Conservation (phyloP, 2,797 vertebrate species). For the Sebastes itinus region DNA sequence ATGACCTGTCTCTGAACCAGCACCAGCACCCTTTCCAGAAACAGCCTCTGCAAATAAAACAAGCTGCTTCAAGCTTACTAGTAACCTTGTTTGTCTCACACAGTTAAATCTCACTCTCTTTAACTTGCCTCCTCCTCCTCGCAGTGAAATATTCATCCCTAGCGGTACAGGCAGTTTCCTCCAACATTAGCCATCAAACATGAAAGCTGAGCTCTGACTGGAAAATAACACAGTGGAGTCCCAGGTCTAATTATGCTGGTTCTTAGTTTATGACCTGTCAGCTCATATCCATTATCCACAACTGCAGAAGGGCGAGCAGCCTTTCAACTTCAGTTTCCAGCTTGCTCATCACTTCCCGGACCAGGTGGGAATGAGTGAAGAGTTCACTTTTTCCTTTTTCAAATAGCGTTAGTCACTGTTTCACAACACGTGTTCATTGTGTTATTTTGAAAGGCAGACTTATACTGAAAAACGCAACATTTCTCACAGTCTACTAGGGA, state of each 20-base stretch:
- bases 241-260: constrained; percentile 72
- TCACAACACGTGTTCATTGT: background rate
- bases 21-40: constrained; percentile 19
- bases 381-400: constrained; percentile 53
- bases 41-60: constrained; percentile 34
- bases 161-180: constrained; percentile 49
- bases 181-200: constrained; percentile 51
- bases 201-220: constrained; percentile 72
- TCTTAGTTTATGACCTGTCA: constrained; percentile 73
- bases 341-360: constrained; percentile 61
- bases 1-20: constrained; percentile 56
- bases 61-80: constrained; percentile 27
- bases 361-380: constrained; percentile 72
- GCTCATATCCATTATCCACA: constrained; percentile 64
- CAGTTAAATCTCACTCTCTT: constrained; percentile 33
- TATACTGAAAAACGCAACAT: background rate
- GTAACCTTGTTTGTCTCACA: background rate
- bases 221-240: constrained; percentile 65
- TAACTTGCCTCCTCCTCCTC: constrained; percentile 9
- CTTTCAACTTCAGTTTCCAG: constrained; percentile 71
- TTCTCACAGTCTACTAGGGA: background rate
- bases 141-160: constrained; percentile 48
- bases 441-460: background rate
- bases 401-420: background rate
- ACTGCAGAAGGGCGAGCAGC: constrained; percentile 5